Base-by-base conservation (phyloP, 2,797 vertebrate species). In the Calcarius lapponicus region DNA sequence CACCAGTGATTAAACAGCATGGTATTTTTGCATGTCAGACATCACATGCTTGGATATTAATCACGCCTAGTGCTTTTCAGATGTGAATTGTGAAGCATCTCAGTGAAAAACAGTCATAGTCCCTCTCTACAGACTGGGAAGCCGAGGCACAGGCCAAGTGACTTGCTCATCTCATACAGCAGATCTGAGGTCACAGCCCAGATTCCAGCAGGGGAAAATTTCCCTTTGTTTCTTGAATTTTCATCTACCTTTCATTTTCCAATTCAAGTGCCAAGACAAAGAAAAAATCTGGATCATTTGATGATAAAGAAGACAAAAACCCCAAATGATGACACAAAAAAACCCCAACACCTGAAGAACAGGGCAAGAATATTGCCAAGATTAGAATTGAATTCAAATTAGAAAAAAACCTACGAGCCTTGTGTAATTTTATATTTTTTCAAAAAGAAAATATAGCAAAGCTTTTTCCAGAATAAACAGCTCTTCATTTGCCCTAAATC, bases 1-100 rank as follows among this genome's bases (percentile, higher is more conserved):
- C 90, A 90, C 32, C 45, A 94, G 60, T 93, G 94, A 94, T 93
- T 96, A 95, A 96, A 72, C 85, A 95, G 91, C 73, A 40, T 88
- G 73, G 40, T 86, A 91, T 95, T 96, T 96, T 90, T 90, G 66
- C 64, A 88, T 84, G 88, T 86, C 66, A 95, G 90, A 50, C 80
- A 83, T 82, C 82, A 84, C 16, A 36, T 92, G 64, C 78, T 92
- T 92, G 61, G 71, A 78, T 96, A 94, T 92, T 94, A 95, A 90
- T 93, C 88, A 86, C 0, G 2, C 42, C 81, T 66, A 76, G 66
- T 51, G 56, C 36, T 94, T 96, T 94, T 96, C 93, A 90, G 78
- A 90, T 65, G 61, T 62, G 84, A 75, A 82, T 95, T 42, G 80
- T 36, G 45, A 80, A 82, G 40, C n/a, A 84, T 81, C 73, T 57